A percentile compares a stretch with the other conserved stretches of the same genome.
These are phyloP conservation scores for Styela clava DNA, from an alignment of 23 tunicate genomes.

Conservation along the genomic window DNA sequence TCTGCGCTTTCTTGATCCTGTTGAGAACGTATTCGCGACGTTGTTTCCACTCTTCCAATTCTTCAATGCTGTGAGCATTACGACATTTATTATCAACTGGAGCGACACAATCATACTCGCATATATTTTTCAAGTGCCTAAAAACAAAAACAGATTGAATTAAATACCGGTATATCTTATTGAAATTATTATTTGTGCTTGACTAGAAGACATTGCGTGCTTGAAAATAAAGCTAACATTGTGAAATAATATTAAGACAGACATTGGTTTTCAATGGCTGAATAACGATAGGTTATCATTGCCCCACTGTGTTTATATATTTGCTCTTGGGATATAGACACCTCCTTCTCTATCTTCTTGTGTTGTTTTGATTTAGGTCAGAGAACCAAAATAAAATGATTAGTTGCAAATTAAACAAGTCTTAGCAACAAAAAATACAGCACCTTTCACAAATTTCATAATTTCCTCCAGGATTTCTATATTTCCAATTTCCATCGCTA, in stretches of 20 bases:
- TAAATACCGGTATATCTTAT: neutral
- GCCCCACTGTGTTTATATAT: no score
- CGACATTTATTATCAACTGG: conserved; percentile 65
- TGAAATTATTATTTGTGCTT: neutral
- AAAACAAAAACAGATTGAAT: neutral
- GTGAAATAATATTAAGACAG: neutral
- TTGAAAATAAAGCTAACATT: no score
- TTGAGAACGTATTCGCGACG: conserved; percentile 76
- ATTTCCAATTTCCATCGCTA: conserved; percentile 82
- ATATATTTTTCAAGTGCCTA: conserved; percentile 70
- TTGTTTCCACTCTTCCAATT: conserved; percentile 71
- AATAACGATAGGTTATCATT: no score
- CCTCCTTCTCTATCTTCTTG: no score
- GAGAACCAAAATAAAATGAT: no score
- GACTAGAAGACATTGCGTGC: no score
- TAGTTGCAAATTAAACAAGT: no score
- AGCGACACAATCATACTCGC: conserved; percentile 65
- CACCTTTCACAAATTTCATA: conserved; percentile 78
- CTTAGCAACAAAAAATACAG: no score
- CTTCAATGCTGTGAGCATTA: conserved; percentile 72
- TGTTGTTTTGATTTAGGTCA: no score
- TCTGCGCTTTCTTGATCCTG: conserved; percentile 71
- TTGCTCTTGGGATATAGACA: no score
- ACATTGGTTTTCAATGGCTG: no score
- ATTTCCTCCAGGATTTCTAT: conserved; percentile 80